Evolutionary conservation across 1,140 invertebrate species (phyloP), one percentile per base, ranked within the genome.

Genomic region (Parapsyche elsis): DNA sequence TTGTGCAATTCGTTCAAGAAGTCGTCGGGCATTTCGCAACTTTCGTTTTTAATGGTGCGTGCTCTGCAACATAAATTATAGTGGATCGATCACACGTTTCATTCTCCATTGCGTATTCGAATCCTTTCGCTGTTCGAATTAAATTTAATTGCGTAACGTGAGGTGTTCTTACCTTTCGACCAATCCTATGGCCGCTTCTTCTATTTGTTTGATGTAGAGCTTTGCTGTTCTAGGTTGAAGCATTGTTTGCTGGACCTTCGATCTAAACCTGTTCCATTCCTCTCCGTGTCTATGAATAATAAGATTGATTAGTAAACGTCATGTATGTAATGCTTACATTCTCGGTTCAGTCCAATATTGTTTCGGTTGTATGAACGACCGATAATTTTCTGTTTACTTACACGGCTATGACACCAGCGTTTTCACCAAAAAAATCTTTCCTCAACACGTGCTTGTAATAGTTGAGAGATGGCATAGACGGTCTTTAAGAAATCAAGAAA

Each of bases 1-100:
- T 95, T 95, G 85, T 96, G 94, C 26, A 96, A 90, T 90, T 95
- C 94, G 83, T 94, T 94, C 49, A 95, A 87, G 88, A 95, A 95
- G 85, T 95, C 91, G 2, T 90, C 90, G 4, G 94, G 94, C 64
- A 94, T 90, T 85, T 95, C 93, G n/a, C 89, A 87, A 59, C 92
- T 88, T 75, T 91, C 85, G 84, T 94, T 89, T 84, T 92, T 90
- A 85, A 94, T 92, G 81, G 90, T 86, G 64, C 92, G 89, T 83
- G 95, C 9, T 24, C 73, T 75, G n/a, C 14, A 75, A 57, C 73
- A 75, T 57, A 12, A 14, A 26, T 71, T 26, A 83, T 26, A 81
- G 71, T 5, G 45, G 19, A 38, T 38, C 19, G n/a, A 19, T 76
- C 61, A 14, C 30, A 67, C 57, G n/a, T 79, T 73, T 67, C 64